Percentiles rank a stretch among this genome's conserved stretches.
Evolutionary conservation across 2,797 vertebrate species (phyloP).

Genomic region (Sciaenops ocellatus): DNA sequence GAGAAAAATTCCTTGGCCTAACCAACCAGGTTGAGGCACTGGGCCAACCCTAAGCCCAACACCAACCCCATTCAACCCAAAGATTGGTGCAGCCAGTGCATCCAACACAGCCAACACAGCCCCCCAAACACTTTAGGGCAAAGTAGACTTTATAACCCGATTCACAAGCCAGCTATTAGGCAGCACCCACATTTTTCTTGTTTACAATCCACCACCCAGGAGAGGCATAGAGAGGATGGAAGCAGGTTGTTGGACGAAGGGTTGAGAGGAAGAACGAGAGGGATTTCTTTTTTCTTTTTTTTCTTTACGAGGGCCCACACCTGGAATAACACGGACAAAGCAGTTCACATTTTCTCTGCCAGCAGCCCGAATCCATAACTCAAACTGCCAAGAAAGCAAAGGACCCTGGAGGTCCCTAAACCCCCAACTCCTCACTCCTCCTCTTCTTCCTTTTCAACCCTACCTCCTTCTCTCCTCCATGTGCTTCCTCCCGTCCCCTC

Average conservation of each 20-base stretch:
- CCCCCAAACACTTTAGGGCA: constrained; percentile 50
- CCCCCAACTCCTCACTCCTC: constrained; percentile 21
- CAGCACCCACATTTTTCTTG: constrained; percentile 51
- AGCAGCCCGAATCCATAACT: constrained; percentile 63
- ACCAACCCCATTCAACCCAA: constrained; percentile 57
- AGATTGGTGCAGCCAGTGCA: constrained; percentile 54
- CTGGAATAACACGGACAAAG: constrained; percentile 71
- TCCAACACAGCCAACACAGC: constrained; percentile 41
- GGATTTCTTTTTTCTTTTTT: constrained; percentile 25
- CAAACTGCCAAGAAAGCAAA: constrained; percentile 58
- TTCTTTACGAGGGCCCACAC: constrained; percentile 64
- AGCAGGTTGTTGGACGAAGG: constrained; percentile 55
- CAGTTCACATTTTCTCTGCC: constrained; percentile 62
- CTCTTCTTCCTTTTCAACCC: constrained; percentile 25
- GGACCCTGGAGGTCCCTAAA: constrained; percentile 39
- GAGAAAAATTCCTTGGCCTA: constrained; percentile 76
- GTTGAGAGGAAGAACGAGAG: constrained; percentile 45
- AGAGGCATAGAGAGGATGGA: constrained; percentile 36
- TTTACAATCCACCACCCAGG: constrained; percentile 41
- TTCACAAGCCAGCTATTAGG: constrained; percentile 52
- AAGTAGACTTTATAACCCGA: constrained; percentile 50
- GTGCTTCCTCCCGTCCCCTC: constrained; percentile 12
- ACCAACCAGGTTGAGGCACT: constrained; percentile 62
- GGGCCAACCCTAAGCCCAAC: constrained; percentile 68
- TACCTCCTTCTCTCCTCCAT: constrained; percentile 19